phyloP scores from a whole-genome alignment of 2,888 invertebrate genomes.

The Eucriotettix oculatus region DNA sequence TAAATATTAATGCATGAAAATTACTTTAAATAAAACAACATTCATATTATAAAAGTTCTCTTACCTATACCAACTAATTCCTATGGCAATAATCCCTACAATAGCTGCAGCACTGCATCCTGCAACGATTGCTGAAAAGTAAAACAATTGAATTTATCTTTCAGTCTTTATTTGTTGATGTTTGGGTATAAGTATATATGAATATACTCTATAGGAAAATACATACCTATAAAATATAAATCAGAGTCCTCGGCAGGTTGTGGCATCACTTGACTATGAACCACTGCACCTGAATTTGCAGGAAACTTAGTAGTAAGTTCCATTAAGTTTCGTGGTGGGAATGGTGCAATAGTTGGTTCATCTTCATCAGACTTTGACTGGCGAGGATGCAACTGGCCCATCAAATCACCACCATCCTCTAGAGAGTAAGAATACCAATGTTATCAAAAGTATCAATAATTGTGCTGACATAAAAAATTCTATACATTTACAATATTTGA shows the following conservation, averaged over 20 bases:
- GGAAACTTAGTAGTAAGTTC: too few relatives aligned
- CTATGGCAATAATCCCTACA: constrained; percentile 36
- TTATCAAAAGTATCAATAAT: too few relatives aligned
- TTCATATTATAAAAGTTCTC: background rate
- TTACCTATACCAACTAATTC: constrained; percentile 43
- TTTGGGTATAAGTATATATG: too few relatives aligned
- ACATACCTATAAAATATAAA: constrained; percentile 26
- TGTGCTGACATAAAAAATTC: too few relatives aligned
- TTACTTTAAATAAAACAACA: too few relatives aligned
- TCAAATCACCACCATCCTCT: too few relatives aligned
- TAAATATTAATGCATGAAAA: too few relatives aligned
- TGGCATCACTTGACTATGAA: constrained; percentile 13
- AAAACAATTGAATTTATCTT: background rate
- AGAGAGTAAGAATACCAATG: too few relatives aligned
- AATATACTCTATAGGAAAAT: background rate
- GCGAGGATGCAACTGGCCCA: background rate
- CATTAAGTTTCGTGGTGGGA: too few relatives aligned
- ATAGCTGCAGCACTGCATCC: constrained; percentile 38
- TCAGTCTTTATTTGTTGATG: too few relatives aligned
- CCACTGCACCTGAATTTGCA: background rate
- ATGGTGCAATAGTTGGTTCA: background rate
- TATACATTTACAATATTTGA: too few relatives aligned
- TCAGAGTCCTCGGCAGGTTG: constrained; percentile 20
- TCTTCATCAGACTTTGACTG: constrained; percentile 1
- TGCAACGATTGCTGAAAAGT: constrained; percentile 34